Conservation (phyloP, 92 coral and sea anemone species). For the Umimayanthus chanpuru region DNA sequence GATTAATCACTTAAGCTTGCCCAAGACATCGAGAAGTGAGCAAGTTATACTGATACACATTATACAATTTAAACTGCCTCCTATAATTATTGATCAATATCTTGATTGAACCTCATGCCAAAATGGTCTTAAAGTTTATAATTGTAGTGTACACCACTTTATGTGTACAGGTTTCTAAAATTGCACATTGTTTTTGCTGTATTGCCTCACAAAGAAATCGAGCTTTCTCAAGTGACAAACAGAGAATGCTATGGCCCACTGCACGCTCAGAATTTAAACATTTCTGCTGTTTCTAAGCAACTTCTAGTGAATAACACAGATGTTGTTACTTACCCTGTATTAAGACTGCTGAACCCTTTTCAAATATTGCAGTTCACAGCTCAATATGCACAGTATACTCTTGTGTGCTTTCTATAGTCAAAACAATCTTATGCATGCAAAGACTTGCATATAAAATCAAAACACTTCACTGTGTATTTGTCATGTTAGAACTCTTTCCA, state of each 20-base stretch:
- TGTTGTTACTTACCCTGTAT: not conserved
- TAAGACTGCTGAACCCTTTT: not conserved
- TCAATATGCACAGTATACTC: not conserved
- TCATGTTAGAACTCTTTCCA: not conserved
- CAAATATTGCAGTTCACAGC: not conserved
- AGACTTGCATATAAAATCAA: constrained; percentile 6
- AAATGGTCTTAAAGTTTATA: not conserved
- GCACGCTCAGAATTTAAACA: not conserved
- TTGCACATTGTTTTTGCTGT: not conserved
- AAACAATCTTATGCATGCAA: constrained; percentile 8
- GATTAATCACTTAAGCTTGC: not conserved
- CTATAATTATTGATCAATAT: not conserved
- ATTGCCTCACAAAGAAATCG: not conserved
- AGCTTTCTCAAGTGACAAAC: not conserved
- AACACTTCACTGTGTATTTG: not conserved
- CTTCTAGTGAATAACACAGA: not conserved
- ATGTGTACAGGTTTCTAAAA: not conserved
- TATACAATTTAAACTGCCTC: not conserved
- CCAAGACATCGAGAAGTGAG: not conserved
- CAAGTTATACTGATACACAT: not conserved
- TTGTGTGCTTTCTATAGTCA: not conserved
- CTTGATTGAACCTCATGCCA: not conserved
- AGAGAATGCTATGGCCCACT: not conserved
- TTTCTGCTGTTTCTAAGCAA: not conserved
- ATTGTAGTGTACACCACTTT: not conserved